Base-by-base conservation (phyloP, 1,140 invertebrate genomes). In the Penaeus japonicus region DNA sequence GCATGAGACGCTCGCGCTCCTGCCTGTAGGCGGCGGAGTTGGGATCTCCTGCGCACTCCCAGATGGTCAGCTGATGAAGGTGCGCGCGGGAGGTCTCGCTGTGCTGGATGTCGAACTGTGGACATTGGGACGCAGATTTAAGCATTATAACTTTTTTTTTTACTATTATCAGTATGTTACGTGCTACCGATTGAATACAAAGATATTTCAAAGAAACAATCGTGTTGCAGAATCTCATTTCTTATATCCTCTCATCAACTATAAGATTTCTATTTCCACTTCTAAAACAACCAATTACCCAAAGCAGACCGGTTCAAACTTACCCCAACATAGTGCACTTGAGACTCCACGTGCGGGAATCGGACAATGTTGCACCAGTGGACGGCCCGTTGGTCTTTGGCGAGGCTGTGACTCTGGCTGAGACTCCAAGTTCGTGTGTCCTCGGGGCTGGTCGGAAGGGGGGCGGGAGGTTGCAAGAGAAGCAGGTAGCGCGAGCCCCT, bases 51-150 rank as follows among this genome's bases (percentile, higher is more conserved):
- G 95, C 94, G 92, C 95, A 96, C 92, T 95, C 95, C 92, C 95
- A 95, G 30, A 96, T 91, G 53, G 95, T 94, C 91, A 96, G 94
- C 91, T 96, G 95, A 92, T 96, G 95, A 87, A 96, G 93, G 90
- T 94, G 94, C 89, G 92, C 92, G 89, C 94, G 92, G 92, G 70
- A 73, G 35, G 27, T 73, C 70, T 93, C 94, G 87, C 93, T 94
- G 22, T 90, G 70, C 27, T 73, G 18, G 1, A 73, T 30, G 18
- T 73, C 70, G 35, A 30, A 73, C 70, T 73, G 5, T 47, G 47
- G 65, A 24, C 17, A 30, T 18, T 18, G 27, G 24, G 35, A 73
- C 12, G 35, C 27, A 12, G n/a, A 32, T 1, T 30, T 15, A 73
- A 73, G 0, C 17, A 32, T 24, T 7, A 12, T n/a, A n/a, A n/a